Percentiles rank a stretch among this genome's conserved stretches.
These are phyloP conservation scores for Acrossocheilus wenchowensis DNA, from an alignment of 2,797 vertebrate genomes.

Conservation along the genomic window DNA sequence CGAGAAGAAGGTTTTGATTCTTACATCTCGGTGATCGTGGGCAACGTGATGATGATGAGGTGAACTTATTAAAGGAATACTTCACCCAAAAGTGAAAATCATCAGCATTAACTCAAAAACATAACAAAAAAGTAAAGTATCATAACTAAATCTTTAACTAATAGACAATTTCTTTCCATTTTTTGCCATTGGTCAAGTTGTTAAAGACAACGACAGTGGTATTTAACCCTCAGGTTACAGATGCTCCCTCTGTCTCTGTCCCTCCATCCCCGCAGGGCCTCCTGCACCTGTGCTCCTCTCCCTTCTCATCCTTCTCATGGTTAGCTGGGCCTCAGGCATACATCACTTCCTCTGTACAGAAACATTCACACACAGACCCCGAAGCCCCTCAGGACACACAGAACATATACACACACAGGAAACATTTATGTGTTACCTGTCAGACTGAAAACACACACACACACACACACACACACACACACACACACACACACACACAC, in stretches of 20 bases:
- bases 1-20: slow-evolving; percentile 20
- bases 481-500: background rate
- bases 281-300: slow-evolving; percentile 55
- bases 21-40: background rate
- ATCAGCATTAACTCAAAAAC: background rate
- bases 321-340: slow-evolving; percentile 38
- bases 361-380: slow-evolving; percentile 4
- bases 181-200: background rate
- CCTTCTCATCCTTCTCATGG: slow-evolving; percentile 61
- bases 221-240: slow-evolving; percentile 34
- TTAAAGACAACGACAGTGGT: background rate
- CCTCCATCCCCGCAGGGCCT: slow-evolving; percentile 11
- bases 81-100: background rate
- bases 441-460: slow-evolving; percentile 6
- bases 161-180: background rate
- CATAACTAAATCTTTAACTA: background rate
- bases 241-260: slow-evolving; percentile 14
- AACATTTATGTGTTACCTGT: slow-evolving; percentile 12
- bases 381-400: slow-evolving; percentile 26
- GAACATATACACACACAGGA: slow-evolving; percentile 2
- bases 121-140: background rate
- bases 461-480: background rate
- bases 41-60: background rate
- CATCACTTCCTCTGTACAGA: slow-evolving; percentile 23
- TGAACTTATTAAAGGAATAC: background rate